Conservation (phyloP, 2,113 vertebrate genomes). For the Parotia lawesii region DNA sequence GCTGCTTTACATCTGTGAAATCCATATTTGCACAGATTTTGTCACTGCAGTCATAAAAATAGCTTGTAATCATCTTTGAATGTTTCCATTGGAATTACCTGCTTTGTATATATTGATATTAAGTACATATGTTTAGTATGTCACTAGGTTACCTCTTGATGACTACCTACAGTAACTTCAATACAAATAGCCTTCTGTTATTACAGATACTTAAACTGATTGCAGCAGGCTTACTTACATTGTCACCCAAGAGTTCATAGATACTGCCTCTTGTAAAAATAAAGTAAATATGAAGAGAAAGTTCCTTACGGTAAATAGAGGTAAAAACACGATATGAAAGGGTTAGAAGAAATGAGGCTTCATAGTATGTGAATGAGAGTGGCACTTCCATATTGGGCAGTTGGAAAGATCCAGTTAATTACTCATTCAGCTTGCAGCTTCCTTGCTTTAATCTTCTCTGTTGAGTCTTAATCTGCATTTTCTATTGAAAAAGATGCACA, state of each 20-base stretch:
- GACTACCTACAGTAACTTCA: background rate
- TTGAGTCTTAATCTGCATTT: background rate
- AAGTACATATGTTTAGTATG: background rate
- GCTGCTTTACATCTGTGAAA: background rate
- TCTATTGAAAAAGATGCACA: background rate
- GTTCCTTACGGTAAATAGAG: background rate
- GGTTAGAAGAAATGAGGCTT: background rate
- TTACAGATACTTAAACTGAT: background rate
- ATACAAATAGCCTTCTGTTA: background rate
- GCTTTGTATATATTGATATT: background rate
- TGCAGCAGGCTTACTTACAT: background rate
- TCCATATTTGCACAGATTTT: background rate
- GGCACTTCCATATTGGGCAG: background rate
- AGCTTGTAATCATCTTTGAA: background rate
- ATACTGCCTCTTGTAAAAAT: background rate
- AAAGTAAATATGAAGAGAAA: background rate
- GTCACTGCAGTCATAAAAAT: background rate
- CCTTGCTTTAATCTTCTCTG: background rate
- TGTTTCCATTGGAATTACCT: background rate
- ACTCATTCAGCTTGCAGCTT: background rate
- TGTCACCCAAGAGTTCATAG: background rate
- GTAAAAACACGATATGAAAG: background rate
- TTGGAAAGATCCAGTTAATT: background rate
- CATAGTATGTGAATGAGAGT: background rate
- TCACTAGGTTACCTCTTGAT: background rate